A percentile compares a stretch with the other conserved stretches of the same genome.
These are phyloP conservation scores for Melinopterus prodromus DNA, from an alignment of 2,888 invertebrate species.

Conservation along the genomic window DNA sequence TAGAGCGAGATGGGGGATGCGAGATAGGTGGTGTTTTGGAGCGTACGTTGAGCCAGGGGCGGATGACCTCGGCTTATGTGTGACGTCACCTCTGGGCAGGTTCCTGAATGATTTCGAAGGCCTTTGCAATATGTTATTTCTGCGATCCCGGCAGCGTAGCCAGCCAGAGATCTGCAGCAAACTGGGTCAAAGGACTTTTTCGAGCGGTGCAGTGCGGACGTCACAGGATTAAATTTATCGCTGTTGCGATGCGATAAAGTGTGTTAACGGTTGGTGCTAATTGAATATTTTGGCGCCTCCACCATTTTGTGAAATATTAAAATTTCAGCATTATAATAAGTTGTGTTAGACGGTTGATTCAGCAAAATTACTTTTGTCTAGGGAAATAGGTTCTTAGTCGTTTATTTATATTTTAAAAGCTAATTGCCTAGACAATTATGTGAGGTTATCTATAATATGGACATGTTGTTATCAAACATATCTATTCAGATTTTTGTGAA, in stretches of 20 bases:
- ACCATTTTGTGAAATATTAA: no score
- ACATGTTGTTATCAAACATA: no score
- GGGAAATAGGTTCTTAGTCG: no score
- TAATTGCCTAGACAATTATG: no score
- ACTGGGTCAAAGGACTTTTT: background rate
- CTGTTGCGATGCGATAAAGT: conserved; percentile 28
- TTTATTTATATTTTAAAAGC: no score
- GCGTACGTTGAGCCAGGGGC: conserved; percentile 14
- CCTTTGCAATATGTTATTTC: background rate
- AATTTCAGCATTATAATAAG: no score
- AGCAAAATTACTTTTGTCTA: no score
- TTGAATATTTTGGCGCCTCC: no score
- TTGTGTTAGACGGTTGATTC: no score
- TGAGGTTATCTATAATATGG: no score
- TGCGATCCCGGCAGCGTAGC: background rate
- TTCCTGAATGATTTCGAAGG: conserved; percentile 21
- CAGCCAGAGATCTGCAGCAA: background rate
- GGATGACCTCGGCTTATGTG: conserved; percentile 8
- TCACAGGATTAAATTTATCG: background rate
- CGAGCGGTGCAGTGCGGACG: background rate
- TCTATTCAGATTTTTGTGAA: no score
- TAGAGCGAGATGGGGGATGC: conserved; percentile 20
- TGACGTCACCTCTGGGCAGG: conserved; percentile 21
- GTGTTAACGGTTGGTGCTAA: conserved; percentile 16
- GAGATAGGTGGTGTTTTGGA: background rate